A percentile compares a stretch with the other conserved stretches of the same genome.
These are phyloP conservation scores for Smittia sp. DNA, from an alignment of 2,888 invertebrate genomes.

Conservation along the genomic window DNA sequence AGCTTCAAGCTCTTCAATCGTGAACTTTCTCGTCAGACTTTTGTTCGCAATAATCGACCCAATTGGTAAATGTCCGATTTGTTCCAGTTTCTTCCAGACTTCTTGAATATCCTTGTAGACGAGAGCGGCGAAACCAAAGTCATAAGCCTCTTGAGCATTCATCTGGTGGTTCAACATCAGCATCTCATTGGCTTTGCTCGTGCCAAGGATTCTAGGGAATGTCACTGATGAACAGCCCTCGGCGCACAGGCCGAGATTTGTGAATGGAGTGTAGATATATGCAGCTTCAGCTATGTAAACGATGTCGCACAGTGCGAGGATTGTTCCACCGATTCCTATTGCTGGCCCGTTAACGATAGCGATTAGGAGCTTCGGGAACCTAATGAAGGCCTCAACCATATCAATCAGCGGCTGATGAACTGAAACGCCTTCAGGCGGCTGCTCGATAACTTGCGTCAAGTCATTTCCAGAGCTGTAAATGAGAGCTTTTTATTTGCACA, in stretches of 20 bases:
- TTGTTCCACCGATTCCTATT: constrained; percentile 85
- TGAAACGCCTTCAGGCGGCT: constrained; percentile 46
- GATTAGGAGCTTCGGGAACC: constrained; percentile 83
- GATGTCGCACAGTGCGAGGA: constrained; percentile 80
- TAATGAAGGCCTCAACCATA: constrained; percentile 74
- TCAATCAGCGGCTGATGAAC: constrained; percentile 53
- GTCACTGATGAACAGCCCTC: constrained; percentile 87
- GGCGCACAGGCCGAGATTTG: constrained; percentile 66
- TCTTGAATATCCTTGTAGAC: constrained; percentile 68
- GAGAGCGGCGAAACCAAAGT: constrained; percentile 74
- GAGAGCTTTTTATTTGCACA: not conserved
- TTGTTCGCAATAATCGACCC: constrained; percentile 68
- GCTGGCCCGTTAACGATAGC: constrained; percentile 92
- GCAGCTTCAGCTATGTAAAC: constrained; percentile 86
- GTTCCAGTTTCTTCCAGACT: constrained; percentile 60
- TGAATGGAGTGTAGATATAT: constrained; percentile 85
- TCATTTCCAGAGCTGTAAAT: constrained; percentile 76
- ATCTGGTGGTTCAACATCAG: constrained; percentile 72
- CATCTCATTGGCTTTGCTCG: constrained; percentile 67
- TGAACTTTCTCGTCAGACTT: constrained; percentile 61
- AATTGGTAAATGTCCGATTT: constrained; percentile 58
- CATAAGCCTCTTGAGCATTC: constrained; percentile 73
- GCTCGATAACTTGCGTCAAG: constrained; percentile 48
- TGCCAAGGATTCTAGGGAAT: constrained; percentile 82
- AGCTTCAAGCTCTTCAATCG: constrained; percentile 61